A percentile compares a stretch with the other conserved stretches of the same genome.
phyloP scores from a whole-genome alignment of 2,113 vertebrate genomes.

The Dendropsophus ebraccatus region DNA sequence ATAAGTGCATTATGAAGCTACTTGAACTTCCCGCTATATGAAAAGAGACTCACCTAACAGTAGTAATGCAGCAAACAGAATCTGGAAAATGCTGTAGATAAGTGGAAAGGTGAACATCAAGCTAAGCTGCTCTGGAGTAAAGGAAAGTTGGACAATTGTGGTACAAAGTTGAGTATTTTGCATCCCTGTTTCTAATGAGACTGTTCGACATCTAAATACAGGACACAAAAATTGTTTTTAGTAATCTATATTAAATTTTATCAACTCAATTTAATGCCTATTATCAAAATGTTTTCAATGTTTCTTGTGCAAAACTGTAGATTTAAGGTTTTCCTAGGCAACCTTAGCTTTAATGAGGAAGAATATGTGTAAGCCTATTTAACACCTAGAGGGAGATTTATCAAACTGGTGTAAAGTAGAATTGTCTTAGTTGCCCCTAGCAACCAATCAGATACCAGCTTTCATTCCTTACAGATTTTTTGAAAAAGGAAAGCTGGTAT shows the following conservation, averaged over 20 bases:
- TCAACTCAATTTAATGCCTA: background rate
- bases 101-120: constrained; percentile 93
- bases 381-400: too few species aligned
- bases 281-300: too few species aligned
- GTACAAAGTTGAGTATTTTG: constrained; percentile 95
- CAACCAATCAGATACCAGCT: too few species aligned
- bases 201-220: constrained; percentile 84
- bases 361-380: too few species aligned
- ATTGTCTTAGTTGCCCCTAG: too few species aligned
- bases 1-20: background rate
- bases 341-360: too few species aligned
- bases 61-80: constrained; percentile 69
- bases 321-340: too few species aligned
- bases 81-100: constrained; percentile 94
- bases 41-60: constrained; percentile 77
- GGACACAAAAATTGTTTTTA: background rate
- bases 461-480: too few species aligned
- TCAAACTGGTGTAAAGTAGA: too few species aligned
- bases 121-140: constrained; percentile 80
- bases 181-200: constrained; percentile 92
- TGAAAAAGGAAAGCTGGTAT: too few species aligned
- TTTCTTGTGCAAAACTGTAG: too few species aligned
- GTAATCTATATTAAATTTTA: background rate
- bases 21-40: background rate
- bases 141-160: constrained; percentile 92